Evolutionary conservation across 23 tunicate genomes (phyloP).

Genomic region (Styela plicata): DNA sequence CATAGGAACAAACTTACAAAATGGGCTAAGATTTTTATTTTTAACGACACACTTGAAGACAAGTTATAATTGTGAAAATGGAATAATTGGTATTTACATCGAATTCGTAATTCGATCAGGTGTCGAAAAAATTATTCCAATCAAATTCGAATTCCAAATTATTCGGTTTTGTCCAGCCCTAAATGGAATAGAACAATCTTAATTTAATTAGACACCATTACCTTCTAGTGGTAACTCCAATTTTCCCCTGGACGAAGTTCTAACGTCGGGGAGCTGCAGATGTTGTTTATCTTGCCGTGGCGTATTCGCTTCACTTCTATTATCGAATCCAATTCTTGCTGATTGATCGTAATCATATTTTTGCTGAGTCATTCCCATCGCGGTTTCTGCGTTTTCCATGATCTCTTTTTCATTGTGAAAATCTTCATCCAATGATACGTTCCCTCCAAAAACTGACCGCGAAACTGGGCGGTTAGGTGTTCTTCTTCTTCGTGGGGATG

Average conservation of each 20-base stretch:
- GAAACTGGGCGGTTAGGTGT: background rate
- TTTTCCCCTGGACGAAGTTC: background rate
- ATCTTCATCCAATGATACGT: background rate
- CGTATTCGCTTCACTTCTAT: background rate
- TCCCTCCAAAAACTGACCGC: background rate
- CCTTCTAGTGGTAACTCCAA: background rate
- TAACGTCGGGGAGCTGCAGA: background rate
- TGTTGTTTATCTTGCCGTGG: background rate
- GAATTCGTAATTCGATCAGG: too few relatives aligned
- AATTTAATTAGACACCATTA: too few relatives aligned
- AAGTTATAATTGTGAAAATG: too few relatives aligned
- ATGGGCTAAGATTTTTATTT: too few relatives aligned
- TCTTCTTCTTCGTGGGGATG: background rate
- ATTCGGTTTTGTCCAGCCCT: too few relatives aligned
- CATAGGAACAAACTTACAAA: too few relatives aligned
- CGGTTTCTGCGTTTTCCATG: conserved; percentile 22
- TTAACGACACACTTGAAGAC: too few relatives aligned
- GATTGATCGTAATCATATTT: conserved; percentile 12
- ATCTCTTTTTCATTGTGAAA: background rate
- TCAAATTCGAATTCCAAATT: too few relatives aligned
- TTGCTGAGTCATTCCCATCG: background rate
- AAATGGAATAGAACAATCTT: too few relatives aligned
- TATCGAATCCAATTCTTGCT: conserved; percentile 10
- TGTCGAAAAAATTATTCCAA: too few relatives aligned
- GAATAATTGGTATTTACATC: too few relatives aligned